These are phyloP conservation scores for Heliconius hewitsoni DNA, from an alignment of 1,140 invertebrate genomes.

Conservation along the genomic window DNA sequence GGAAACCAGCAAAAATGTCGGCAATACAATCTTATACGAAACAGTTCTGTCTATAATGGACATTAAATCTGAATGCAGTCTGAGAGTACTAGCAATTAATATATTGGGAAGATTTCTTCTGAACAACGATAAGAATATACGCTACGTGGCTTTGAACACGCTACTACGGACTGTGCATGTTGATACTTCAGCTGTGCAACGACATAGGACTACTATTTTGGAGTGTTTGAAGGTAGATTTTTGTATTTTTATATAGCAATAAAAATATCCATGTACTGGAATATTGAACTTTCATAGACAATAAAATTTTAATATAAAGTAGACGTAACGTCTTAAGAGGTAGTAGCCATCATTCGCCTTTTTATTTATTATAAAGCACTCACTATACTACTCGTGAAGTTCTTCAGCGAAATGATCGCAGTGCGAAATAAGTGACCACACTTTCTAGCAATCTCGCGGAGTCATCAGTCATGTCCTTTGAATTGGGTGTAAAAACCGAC, in stretches of 20 bases:
- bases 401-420: no score
- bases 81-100: constrained; percentile 97
- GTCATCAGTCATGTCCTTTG: no score
- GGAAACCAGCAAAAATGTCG: constrained; percentile 98
- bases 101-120: constrained; percentile 98
- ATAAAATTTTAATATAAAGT: no score
- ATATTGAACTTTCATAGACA: no score
- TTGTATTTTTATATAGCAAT: constrained; percentile 20
- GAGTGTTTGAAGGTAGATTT: constrained; percentile 91
- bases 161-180: constrained; percentile 97
- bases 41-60: constrained; percentile 99
- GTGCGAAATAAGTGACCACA: no score
- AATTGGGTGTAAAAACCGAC: no score
- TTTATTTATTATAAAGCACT: no score
- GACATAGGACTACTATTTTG: constrained; percentile 98
- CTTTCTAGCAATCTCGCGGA: no score
- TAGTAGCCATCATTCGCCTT: no score
- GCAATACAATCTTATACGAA: constrained; percentile 98
- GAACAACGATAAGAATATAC: constrained; percentile 99
- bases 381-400: no score
- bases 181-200: constrained; percentile 98
- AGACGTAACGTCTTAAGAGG: no score
- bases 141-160: constrained; percentile 99
- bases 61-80: constrained; percentile 96
- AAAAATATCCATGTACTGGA: background rate